phyloP scores from a whole-genome alignment of 2,888 invertebrate genomes.

The Diadromus collaris region DNA sequence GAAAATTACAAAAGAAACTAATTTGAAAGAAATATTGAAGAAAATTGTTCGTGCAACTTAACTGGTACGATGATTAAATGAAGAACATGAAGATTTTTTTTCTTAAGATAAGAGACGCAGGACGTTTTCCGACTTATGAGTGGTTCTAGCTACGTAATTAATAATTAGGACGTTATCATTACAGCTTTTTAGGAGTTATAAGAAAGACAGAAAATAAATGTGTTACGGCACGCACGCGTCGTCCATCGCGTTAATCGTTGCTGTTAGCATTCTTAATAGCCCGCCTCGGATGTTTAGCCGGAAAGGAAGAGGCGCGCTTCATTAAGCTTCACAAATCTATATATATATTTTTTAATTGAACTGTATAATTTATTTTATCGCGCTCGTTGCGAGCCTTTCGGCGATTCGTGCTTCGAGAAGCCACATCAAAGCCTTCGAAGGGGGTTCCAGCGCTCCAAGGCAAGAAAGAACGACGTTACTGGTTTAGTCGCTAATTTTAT shows the following conservation, averaged over 20 bases:
- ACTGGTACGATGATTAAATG: conserved; percentile 60
- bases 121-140: conserved; percentile 59
- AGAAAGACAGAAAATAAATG: not conserved
- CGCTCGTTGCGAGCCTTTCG: conserved; percentile 27
- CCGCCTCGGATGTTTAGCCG: conserved; percentile 27
- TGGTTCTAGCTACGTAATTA: conserved; percentile 60
- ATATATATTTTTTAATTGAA: conserved; percentile 17
- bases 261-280: conserved; percentile 29
- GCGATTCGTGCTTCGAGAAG: conserved; percentile 35
- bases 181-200: conserved; percentile 60
- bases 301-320: conserved; percentile 30
- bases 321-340: conserved; percentile 29
- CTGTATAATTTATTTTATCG: conserved; percentile 52
- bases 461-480: conserved; percentile 15
- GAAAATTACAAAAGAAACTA: conserved; percentile 29
- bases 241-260: conserved; percentile 31
- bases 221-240: conserved; percentile 40
- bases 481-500: conserved; percentile 13
- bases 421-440: conserved; percentile 25
- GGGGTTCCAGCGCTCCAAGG: conserved; percentile 5
- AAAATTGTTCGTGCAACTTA: conserved; percentile 60
- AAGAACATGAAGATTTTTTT: conserved; percentile 59
- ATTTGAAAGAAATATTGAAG: conserved; percentile 30
- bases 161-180: conserved; percentile 58
- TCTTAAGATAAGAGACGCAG: conserved; percentile 61